Conservation (phyloP, 2,113 vertebrate genomes). For the Sorex fumeus region DNA sequence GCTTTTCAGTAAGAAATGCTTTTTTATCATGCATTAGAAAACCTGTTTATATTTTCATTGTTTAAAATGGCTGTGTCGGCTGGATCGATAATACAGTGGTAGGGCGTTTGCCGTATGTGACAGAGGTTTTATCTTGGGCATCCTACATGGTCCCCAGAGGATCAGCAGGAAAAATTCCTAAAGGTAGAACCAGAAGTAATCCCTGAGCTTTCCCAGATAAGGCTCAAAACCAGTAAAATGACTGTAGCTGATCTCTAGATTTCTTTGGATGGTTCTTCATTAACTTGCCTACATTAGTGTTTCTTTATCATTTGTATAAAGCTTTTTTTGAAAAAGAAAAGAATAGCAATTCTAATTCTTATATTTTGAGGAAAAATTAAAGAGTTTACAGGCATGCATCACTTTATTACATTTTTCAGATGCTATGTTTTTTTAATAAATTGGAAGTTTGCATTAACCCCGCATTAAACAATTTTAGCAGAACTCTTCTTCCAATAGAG, state of each 20-base stretch:
- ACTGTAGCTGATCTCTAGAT: background rate
- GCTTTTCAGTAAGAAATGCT: background rate
- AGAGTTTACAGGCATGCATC: no score
- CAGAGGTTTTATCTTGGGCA: no score
- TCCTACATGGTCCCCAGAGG: no score
- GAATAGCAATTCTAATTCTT: background rate
- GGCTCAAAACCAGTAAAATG: background rate
- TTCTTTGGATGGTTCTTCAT: background rate
- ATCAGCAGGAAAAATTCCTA: no score
- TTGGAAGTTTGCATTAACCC: background rate
- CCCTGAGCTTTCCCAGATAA: no score
- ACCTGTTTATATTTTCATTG: background rate
- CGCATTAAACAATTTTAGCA: background rate
- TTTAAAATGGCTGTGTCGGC: background rate
- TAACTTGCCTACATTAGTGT: background rate
- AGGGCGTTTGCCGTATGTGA: no score
- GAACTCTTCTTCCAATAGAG: background rate
- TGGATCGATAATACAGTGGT: no score
- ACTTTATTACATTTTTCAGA: background rate
- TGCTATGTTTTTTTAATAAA: background rate
- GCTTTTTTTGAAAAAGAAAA: background rate
- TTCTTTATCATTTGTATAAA: background rate
- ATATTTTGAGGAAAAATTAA: slow-evolving; percentile 17
- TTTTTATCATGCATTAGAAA: slow-evolving; percentile 13
- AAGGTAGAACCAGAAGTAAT: no score